These are phyloP conservation scores for Schizopygopsis pylzovi DNA, from an alignment of 2,797 vertebrate species.

Conservation along the genomic window DNA sequence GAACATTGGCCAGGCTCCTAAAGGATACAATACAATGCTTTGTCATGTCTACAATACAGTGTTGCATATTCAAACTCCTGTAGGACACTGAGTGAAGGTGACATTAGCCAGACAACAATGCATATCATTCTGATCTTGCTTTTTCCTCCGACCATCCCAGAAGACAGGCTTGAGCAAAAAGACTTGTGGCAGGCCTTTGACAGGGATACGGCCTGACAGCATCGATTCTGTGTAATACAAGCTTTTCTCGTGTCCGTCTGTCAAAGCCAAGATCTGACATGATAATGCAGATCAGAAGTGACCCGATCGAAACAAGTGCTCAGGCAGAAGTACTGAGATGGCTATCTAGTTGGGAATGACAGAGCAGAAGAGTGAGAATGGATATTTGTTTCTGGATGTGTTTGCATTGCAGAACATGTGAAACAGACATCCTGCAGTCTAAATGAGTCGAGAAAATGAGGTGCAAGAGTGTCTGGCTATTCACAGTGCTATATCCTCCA, in stretches of 20 bases:
- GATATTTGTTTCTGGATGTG: slow-evolving; percentile 17
- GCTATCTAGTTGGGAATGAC: slow-evolving; percentile 13
- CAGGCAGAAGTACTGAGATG: slow-evolving; percentile 44
- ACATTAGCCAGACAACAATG: slow-evolving; percentile 40
- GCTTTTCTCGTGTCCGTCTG: slow-evolving; percentile 73
- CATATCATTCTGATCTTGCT: slow-evolving; percentile 23
- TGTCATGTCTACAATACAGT: background rate
- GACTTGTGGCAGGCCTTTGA: slow-evolving; percentile 74
- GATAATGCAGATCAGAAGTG: slow-evolving; percentile 71
- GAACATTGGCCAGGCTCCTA: background rate
- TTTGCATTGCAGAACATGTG: slow-evolving; percentile 22
- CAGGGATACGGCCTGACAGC: slow-evolving; percentile 70
- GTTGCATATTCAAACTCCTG: slow-evolving; percentile 13
- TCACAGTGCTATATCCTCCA: background rate
- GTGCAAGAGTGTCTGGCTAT: background rate
- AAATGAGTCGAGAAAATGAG: background rate
- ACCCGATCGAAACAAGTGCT: slow-evolving; percentile 69
- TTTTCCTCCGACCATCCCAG: slow-evolving; percentile 64
- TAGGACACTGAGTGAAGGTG: slow-evolving; percentile 24
- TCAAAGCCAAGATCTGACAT: slow-evolving; percentile 77
- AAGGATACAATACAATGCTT: slow-evolving; percentile 58
- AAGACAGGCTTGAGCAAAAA: slow-evolving; percentile 62
- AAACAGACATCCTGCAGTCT: background rate
- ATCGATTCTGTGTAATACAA: slow-evolving; percentile 81
- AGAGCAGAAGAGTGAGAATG: background rate